Conservation (phyloP, 2,113 vertebrate genomes). For the Lepidothrix coronata region DNA sequence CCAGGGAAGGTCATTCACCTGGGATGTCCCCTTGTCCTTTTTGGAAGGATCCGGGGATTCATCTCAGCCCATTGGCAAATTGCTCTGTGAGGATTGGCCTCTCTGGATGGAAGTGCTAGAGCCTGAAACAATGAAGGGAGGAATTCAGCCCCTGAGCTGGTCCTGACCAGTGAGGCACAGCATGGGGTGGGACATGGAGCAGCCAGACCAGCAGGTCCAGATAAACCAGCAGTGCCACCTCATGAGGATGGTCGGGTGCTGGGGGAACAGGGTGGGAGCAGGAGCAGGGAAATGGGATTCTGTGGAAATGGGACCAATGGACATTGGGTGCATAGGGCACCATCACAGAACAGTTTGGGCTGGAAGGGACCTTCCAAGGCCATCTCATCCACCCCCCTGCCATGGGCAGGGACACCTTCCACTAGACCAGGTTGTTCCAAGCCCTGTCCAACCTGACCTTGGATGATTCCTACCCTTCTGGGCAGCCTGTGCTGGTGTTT, state of each 20-base stretch:
- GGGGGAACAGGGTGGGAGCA: not conserved
- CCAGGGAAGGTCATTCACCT: rapidly evolving
- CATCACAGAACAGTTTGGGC: not conserved
- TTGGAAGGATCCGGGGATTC: not conserved
- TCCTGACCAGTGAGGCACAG: not conserved
- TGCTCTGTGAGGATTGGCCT: rapidly evolving
- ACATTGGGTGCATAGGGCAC: not conserved
- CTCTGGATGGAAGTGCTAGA: not conserved
- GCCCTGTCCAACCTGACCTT: not conserved
- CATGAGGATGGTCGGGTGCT: rapidly evolving
- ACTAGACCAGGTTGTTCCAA: not conserved
- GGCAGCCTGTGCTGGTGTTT: not conserved
- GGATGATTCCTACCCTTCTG: not conserved
- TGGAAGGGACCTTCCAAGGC: not conserved
- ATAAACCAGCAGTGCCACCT: not conserved
- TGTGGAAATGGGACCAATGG: rapidly evolving
- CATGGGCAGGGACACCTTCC: not conserved
- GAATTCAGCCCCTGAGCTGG: not conserved
- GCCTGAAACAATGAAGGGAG: not conserved
- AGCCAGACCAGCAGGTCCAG: not conserved
- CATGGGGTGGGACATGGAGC: rapidly evolving
- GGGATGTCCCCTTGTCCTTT: not conserved
- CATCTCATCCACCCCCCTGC: not conserved
- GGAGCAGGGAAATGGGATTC: not conserved
- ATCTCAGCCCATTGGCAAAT: not conserved